A percentile compares a stretch with the other conserved stretches of the same genome.
Conservation (phyloP, 2,888 invertebrate genomes). For the Dyspetes luteomarginatus region DNA sequence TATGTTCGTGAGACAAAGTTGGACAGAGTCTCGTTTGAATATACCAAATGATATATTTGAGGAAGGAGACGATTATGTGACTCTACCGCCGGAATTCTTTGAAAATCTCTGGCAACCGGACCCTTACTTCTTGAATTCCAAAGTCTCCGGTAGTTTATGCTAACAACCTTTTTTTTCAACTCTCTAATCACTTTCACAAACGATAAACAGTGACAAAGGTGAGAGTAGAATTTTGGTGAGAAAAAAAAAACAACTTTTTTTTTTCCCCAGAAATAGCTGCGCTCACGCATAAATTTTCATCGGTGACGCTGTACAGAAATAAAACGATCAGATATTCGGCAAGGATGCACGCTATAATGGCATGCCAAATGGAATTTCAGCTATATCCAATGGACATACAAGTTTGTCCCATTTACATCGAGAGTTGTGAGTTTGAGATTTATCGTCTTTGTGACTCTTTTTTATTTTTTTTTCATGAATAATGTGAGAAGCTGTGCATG, state of each 20-base stretch:
- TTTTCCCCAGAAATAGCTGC: conserved; percentile 90
- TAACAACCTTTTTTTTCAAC: not conserved
- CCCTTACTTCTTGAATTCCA: conserved; percentile 93
- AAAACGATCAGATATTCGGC: conserved; percentile 92
- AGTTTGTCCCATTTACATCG: conserved; percentile 92
- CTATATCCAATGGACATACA: conserved; percentile 95
- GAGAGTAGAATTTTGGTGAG: not conserved
- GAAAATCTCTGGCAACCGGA: conserved; percentile 95
- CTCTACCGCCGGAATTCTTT: conserved; percentile 91
- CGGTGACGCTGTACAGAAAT: conserved; percentile 91
- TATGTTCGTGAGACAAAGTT: conserved; percentile 92
- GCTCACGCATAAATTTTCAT: conserved; percentile 91
- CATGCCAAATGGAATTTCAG: conserved; percentile 94
- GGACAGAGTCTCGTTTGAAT: conserved; percentile 91
- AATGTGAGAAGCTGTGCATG: conserved; percentile 38
- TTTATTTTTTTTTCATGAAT: conserved; percentile 16
- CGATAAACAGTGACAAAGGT: not conserved
- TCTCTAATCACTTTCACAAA: not conserved
- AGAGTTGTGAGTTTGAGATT: conserved; percentile 89
- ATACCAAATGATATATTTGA: conserved; percentile 92
- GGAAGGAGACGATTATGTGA: conserved; percentile 91
- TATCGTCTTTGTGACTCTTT: conserved; percentile 18
- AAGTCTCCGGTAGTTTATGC: conserved; percentile 89
- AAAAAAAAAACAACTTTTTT: conserved; percentile 15
- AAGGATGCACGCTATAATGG: conserved; percentile 93